phyloP scores from a whole-genome alignment of 2,797 vertebrate species.

The Alcedo atthis region DNA sequence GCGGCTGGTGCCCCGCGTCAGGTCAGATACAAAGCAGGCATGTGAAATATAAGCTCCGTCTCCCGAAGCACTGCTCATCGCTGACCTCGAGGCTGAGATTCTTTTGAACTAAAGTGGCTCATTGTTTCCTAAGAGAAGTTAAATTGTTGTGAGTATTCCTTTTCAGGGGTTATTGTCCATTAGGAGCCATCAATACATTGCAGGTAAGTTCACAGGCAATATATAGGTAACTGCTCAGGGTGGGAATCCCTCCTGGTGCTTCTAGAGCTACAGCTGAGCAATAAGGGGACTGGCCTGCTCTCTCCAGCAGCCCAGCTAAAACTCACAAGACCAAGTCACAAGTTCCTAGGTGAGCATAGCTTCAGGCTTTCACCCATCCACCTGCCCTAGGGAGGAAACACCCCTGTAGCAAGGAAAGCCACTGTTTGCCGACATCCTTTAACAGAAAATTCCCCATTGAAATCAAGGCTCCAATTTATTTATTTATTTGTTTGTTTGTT shows the following conservation, averaged over 20 bases:
- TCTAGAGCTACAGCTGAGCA: not conserved
- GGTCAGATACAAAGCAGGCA: constrained; percentile 25
- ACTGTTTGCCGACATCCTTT: not conserved
- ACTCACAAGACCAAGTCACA: not conserved
- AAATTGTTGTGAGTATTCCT: not conserved
- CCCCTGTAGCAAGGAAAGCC: not conserved
- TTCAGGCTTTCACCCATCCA: not conserved
- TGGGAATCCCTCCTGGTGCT: not conserved
- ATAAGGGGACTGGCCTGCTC: not conserved
- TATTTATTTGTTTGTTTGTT: not conserved
- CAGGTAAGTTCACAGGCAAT: not conserved
- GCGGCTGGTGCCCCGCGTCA: not conserved
- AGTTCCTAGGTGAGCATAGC: not conserved
- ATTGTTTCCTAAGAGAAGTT: not conserved
- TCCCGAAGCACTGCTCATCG: constrained; percentile 20
- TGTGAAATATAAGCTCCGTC: not conserved
- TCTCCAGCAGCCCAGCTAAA: not conserved
- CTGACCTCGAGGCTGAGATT: constrained; percentile 11
- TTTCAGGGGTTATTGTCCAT: not conserved
- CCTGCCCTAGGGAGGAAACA: not conserved
- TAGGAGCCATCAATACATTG: not conserved
- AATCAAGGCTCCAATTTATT: not conserved
- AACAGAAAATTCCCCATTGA: not conserved
- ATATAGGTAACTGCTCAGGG: rapidly evolving
- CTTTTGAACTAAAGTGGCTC: not conserved